These are phyloP conservation scores for Latrodectus elegans DNA, from an alignment of 2,888 invertebrate species.

Conservation along the genomic window DNA sequence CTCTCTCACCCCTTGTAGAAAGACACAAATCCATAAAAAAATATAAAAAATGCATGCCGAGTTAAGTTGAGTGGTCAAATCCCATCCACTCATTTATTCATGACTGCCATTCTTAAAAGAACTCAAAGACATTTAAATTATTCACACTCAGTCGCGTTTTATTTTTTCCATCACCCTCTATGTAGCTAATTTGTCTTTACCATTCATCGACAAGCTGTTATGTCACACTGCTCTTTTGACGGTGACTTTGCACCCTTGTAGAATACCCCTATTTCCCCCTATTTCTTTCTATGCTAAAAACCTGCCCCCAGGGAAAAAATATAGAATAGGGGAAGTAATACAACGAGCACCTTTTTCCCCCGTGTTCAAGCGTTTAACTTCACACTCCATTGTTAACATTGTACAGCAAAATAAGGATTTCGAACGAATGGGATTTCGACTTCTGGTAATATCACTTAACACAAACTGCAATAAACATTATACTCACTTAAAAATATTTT, in stretches of 20 bases:
- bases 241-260: constrained; percentile 30
- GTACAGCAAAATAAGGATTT: background rate
- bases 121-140: constrained; percentile 15
- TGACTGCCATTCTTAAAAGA: too few species aligned
- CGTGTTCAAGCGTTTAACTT: background rate
- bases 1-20: too few species aligned
- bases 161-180: constrained; percentile 3
- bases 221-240: constrained; percentile 36
- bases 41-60: too few species aligned
- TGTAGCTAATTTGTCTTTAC: constrained; percentile 45
- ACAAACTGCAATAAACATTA: too few species aligned
- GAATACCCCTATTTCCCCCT: background rate
- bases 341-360: background rate
- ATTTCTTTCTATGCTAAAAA: background rate
- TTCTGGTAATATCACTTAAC: too few species aligned
- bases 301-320: constrained; percentile 9
- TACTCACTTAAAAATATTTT: too few species aligned
- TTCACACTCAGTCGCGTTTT: constrained; percentile 22
- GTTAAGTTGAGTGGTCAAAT: too few species aligned
- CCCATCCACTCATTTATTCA: too few species aligned
- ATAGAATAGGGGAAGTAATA: background rate
- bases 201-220: constrained; percentile 37
- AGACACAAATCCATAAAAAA: too few species aligned
- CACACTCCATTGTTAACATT: background rate
- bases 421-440: too few species aligned